These are phyloP conservation scores for Odontamblyopus lacepedii DNA, from an alignment of 2,797 vertebrate species.

Conservation along the genomic window DNA sequence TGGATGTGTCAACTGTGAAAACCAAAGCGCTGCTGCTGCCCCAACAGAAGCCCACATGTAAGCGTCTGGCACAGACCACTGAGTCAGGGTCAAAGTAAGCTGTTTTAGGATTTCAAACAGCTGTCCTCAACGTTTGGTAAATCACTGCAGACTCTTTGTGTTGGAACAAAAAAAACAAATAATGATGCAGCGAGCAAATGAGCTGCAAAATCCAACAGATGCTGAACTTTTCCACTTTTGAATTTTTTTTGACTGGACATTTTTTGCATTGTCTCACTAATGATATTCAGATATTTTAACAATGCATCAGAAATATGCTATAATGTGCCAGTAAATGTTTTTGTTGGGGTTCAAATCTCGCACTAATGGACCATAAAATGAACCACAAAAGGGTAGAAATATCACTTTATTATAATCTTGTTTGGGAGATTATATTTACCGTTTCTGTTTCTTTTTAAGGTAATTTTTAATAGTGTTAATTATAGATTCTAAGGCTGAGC, in stretches of 20 bases:
- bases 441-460: too few species aligned
- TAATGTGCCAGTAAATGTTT: too few species aligned
- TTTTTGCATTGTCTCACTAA: background rate
- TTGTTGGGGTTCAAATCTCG: too few species aligned
- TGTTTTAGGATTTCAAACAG: conserved; percentile 34
- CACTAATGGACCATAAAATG: too few species aligned
- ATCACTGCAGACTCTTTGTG: conserved; percentile 22
- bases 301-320: too few species aligned
- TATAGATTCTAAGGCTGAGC: too few species aligned
- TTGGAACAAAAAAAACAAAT: conserved; percentile 21
- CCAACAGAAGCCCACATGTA: conserved; percentile 21
- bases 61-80: conserved; percentile 12
- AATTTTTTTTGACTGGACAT: background rate
- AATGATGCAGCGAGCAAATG: conserved; percentile 13
- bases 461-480: too few species aligned
- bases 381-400: too few species aligned
- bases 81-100: conserved; percentile 23
- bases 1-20: conserved; percentile 12
- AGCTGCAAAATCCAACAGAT: background rate
- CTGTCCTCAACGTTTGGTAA: conserved; percentile 13
- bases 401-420: too few species aligned
- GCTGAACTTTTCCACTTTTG: background rate
- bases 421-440: too few species aligned
- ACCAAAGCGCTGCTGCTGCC: conserved; percentile 14
- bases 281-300: too few species aligned